Evolutionary conservation across 2,113 vertebrate species (phyloP).

Genomic region (Tinamus guttatus): DNA sequence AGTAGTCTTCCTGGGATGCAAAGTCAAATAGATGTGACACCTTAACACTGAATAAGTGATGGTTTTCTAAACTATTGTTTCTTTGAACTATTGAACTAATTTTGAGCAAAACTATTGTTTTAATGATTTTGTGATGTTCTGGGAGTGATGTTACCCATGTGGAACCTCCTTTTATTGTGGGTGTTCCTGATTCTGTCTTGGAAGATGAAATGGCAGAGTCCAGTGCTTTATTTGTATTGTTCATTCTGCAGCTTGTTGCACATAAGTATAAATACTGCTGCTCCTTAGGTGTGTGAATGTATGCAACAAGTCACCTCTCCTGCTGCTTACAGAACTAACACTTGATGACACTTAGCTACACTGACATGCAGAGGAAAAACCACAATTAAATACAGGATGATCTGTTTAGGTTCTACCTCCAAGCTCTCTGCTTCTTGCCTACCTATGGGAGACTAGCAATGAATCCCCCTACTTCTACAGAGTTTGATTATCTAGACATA

Average conservation of each 20-base stretch:
- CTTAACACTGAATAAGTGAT: fast-evolving
- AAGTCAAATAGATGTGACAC: not conserved
- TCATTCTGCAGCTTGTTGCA: not conserved
- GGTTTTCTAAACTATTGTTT: not conserved
- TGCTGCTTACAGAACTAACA: not conserved
- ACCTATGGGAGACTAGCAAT: not conserved
- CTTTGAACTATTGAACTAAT: not conserved
- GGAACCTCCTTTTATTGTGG: not conserved
- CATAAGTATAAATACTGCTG: not conserved
- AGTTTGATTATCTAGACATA: not conserved
- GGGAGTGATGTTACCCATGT: not conserved
- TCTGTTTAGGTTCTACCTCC: not conserved
- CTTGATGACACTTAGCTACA: not conserved
- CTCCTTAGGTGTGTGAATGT: not conserved
- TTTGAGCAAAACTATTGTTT: not conserved
- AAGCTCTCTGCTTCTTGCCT: not conserved
- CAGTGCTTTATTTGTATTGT: not conserved
- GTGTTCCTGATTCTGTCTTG: not conserved
- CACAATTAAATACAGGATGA: not conserved
- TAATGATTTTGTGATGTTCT: not conserved
- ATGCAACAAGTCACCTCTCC: not conserved
- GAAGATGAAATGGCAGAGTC: not conserved
- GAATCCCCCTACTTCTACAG: not conserved
- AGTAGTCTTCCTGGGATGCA: not conserved
- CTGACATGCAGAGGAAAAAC: not conserved